phyloP scores from a whole-genome alignment of 1,140 invertebrate species.

The Trinorchestia longiramus region DNA sequence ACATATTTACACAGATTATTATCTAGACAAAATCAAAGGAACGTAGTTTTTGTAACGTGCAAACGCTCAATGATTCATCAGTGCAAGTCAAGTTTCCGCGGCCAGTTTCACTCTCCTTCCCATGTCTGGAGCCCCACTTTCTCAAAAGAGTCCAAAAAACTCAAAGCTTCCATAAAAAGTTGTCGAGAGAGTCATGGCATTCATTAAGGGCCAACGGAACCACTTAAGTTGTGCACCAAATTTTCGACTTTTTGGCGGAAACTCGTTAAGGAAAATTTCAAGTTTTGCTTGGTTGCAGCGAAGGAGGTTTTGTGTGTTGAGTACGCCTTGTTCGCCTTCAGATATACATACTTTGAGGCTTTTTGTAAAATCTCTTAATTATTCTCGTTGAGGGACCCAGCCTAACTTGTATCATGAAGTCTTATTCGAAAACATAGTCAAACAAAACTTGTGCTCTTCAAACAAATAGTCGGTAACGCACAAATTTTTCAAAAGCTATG shows the following conservation, averaged over 20 bases:
- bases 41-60: not conserved
- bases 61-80: not conserved
- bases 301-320: not conserved
- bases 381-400: not conserved
- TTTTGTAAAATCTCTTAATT: not conserved
- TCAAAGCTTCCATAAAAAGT: conserved; percentile 48
- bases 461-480: not conserved
- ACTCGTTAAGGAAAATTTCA: conserved; percentile 21
- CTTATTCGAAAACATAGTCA: not conserved
- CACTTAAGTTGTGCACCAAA: conserved; percentile 38
- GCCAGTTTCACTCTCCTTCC: not conserved
- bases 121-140: not conserved
- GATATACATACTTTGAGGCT: not conserved
- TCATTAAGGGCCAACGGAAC: conserved; percentile 20
- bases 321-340: not conserved
- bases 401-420: not conserved
- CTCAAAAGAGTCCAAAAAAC: not conserved
- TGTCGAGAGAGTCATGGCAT: conserved; percentile 40
- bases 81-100: not conserved
- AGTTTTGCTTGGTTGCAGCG: not conserved
- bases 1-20: not conserved
- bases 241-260: conserved; percentile 46
- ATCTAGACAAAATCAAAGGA: not conserved
- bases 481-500: not conserved
- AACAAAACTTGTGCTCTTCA: not conserved